Base-by-base conservation (phyloP, 1,140 invertebrate genomes). In the Drosophila azteca region DNA sequence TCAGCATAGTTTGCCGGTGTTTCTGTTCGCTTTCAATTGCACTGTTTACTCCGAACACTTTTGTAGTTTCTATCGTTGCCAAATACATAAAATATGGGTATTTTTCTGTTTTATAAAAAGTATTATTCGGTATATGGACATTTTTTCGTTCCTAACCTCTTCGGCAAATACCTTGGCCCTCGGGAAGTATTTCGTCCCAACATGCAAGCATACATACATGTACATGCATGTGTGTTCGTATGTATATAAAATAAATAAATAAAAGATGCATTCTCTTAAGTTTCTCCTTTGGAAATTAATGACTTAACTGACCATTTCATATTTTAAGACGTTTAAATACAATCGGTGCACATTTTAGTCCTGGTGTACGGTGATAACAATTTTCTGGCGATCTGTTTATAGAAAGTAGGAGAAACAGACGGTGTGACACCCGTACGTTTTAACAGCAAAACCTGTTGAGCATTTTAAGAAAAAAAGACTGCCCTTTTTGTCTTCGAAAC, bases 81-180 rank as follows among this genome's bases (percentile, higher is more conserved):
- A 43, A 39, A 15, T 24, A 41, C 13, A 39, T 49, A 44, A 39
- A 39, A 39, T 60, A 24, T 74, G 29, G 35, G 5, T n/a, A 49
- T 35, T 57, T n/a, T 35, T 17, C 22, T n/a, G 53, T 24, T 60
- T 22, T 60, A 46, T 29, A 44, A 20, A 24, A 39, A n/a, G 3
- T 15, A n/a, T 43, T 15, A 15, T 24, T 62, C 41, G 46, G 15
- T 44, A 8, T 46, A 39, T 13, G 43, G 5, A 13, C 15, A 17
- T 45, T 57, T 24, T 67, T 87, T 82, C 83, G 82, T 71, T 61
- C 78, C 78, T 85, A 85, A 85, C 82, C 82, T 85, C 59, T 61
- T 78, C 48, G 31, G 6, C 8, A 20, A 52, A 43, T 73, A 44
- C 52, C 65, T 48, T 72, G 72, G 52, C 79, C 53, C 50, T 55